Evolutionary conservation across 1,140 invertebrate species (phyloP), one percentile per base, ranked within the genome.

Genomic region (Scaptomyza graminum): DNA sequence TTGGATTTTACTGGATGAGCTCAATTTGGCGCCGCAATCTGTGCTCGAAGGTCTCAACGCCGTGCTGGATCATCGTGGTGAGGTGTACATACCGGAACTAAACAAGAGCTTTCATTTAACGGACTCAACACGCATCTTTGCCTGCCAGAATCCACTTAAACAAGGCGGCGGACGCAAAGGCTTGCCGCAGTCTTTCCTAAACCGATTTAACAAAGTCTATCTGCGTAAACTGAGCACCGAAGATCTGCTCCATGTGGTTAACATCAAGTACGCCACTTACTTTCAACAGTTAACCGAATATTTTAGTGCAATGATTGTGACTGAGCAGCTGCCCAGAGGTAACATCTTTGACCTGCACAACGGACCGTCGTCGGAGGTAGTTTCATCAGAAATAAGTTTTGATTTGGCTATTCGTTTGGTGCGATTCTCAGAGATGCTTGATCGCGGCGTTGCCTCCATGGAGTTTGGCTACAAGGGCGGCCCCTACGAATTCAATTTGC

Each of bases 11-110:
- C 93, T 99, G n/a, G 99, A 99, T 92, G 99, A 99, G 93, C 93
- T 99, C 56, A 99, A 99, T 94, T 93, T 99, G 63, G 99, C 99
- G 0, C 99, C 98, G 0, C 99, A 99, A 92, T 97, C 98, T 0
- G 98, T 99, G 5, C 92, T 99, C 0, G 99, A 99, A 94, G 98
- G 98, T 31, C 93, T 99, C 2, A 99, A 99, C 92, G 98, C 99
- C 2, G 99, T 98, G 91, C 94, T 99, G 12, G 99, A 99, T 94
- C 99, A 99, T 91, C 93, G 99, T 82, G 97, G 97, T 3, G 98
- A 99, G 93, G 94, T 99, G 12, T 99, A 95, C 90, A 96, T 99
- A 59, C 97, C 99, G 1, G 99, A 99, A 93, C 92, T 99, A 0
- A 96, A 96, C 9, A 95, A 95, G 91, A 96, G 95, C 0, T 99